A percentile compares a stretch with the other conserved stretches of the same genome.
phyloP scores from a whole-genome alignment of 2,797 vertebrate species.

The Hafferia zeledoni region DNA sequence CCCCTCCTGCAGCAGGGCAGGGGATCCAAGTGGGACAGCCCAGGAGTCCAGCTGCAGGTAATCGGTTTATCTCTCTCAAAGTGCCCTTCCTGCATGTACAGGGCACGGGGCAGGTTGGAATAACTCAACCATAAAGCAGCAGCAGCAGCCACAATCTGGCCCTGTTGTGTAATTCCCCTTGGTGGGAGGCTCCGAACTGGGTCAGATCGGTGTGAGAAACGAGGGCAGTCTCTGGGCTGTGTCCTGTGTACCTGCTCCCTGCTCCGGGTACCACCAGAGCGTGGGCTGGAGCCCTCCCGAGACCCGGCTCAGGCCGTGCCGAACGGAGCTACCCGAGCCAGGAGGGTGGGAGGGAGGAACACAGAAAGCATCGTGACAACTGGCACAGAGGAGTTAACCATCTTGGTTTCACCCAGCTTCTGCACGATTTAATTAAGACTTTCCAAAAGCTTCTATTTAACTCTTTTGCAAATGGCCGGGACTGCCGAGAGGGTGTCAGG shows the following conservation, averaged over 20 bases:
- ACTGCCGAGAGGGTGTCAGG: not conserved
- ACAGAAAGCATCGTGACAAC: not conserved
- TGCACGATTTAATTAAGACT: conserved; percentile 21
- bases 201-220: conserved; percentile 57
- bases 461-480: not conserved
- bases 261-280: not conserved
- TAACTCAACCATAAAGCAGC: conserved; percentile 37
- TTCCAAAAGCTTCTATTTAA: not conserved
- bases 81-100: not conserved
- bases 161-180: conserved; percentile 68
- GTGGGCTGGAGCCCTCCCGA: conserved; percentile 7
- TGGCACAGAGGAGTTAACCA: not conserved
- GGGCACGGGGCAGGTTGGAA: conserved; percentile 24
- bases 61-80: not conserved
- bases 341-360: not conserved
- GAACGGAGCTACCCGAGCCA: not conserved
- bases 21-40: not conserved
- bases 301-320: not conserved
- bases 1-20: not conserved
- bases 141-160: conserved; percentile 32
- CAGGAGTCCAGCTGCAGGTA: not conserved
- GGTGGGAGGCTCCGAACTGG: conserved; percentile 60
- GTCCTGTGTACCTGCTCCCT: not conserved
- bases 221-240: conserved; percentile 12
- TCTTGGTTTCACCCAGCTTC: not conserved